Evolutionary conservation across 2,113 vertebrate species (phyloP).

Genomic region (Dicaeum eximium): DNA sequence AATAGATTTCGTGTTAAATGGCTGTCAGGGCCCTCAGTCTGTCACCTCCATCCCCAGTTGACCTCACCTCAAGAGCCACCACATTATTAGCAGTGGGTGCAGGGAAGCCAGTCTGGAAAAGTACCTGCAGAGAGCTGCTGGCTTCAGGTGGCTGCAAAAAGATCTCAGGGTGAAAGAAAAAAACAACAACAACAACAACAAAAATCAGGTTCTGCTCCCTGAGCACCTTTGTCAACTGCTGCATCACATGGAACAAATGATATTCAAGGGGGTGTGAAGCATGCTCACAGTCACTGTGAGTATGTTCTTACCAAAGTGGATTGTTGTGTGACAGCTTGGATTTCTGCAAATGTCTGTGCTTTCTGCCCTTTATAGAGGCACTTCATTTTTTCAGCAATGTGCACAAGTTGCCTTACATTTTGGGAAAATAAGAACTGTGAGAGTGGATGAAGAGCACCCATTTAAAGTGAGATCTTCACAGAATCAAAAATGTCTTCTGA

Average conservation of each 20-base stretch:
- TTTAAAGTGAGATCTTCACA: neutral
- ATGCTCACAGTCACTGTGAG: neutral
- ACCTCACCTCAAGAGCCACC: neutral
- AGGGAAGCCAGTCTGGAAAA: neutral
- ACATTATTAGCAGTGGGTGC: neutral
- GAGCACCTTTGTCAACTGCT: neutral
- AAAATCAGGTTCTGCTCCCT: neutral
- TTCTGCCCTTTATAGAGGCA: neutral
- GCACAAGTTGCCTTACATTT: neutral
- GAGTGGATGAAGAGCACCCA: neutral
- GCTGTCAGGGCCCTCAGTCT: constrained; percentile 32
- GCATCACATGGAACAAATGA: accelerated
- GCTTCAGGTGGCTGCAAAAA: neutral
- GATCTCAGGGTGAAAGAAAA: neutral
- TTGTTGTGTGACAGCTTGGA: accelerated
- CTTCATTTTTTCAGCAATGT: neutral
- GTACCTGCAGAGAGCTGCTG: neutral
- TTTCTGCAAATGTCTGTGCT: neutral
- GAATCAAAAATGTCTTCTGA: neutral
- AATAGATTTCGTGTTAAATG: constrained; percentile 70
- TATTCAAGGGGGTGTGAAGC: neutral
- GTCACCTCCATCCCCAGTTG: accelerated
- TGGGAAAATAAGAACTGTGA: neutral
- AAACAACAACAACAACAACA: neutral
- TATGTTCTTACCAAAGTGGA: neutral